Conservation (phyloP, 1,140 invertebrate species). For the Apis mellifera region DNA sequence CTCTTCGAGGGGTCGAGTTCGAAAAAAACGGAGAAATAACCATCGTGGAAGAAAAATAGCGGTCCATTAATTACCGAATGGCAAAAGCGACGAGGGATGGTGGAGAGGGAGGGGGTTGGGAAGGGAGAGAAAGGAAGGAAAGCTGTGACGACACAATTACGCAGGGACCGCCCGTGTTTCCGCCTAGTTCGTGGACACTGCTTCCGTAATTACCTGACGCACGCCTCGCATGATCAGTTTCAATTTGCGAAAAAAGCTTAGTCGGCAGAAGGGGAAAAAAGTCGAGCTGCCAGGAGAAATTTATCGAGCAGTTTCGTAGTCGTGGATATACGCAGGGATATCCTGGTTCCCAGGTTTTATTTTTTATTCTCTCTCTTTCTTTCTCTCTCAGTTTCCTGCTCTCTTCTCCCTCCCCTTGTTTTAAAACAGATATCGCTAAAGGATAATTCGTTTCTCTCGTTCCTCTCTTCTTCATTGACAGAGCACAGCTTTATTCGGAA, state of each 20-base stretch:
- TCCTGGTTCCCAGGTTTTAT: neutral
- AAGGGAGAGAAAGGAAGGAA: neutral
- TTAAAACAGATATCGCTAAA: neutral
- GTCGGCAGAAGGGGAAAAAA: conserved; percentile 18
- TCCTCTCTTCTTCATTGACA: neutral
- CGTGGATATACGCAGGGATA: neutral
- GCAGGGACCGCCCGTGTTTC: neutral
- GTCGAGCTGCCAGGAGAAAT: conserved; percentile 29
- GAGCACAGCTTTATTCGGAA: neutral
- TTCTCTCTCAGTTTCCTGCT: neutral
- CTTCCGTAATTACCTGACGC: conserved; percentile 44
- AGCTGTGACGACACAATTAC: conserved; percentile 30
- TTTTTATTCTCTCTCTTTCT: neutral
- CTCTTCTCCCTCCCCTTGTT: neutral
- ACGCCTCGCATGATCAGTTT: conserved; percentile 52
- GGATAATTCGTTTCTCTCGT: conserved; percentile 17
- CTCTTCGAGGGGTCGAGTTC: too few species aligned
- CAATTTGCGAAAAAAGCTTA: conserved; percentile 52
- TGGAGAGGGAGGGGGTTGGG: neutral
- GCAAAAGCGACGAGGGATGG: neutral
- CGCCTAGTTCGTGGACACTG: conserved; percentile 29
- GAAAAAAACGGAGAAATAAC: neutral
- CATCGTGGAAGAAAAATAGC: neutral
- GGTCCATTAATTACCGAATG: conserved; percentile 24
- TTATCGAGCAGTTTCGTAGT: conserved; percentile 30